Base-by-base conservation (phyloP, 2,113 vertebrate species). In the Hydrolagus affinis region DNA sequence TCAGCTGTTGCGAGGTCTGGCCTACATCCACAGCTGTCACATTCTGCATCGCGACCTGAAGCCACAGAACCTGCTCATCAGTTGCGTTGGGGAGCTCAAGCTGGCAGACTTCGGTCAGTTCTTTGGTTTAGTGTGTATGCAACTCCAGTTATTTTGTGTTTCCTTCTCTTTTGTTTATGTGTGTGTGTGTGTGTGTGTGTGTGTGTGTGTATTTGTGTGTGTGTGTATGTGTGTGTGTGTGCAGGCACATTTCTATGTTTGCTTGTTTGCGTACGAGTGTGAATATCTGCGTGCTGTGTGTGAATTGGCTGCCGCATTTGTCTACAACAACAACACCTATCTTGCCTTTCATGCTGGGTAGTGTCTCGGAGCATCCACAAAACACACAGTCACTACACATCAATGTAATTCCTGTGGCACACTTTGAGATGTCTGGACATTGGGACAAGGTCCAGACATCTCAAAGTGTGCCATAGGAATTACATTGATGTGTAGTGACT, bases 31-130 rank as follows among this genome's bases (percentile, higher is more conserved):
- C 90, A 91, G 93, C 11, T 93, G 93, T 69, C 94, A 91, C 86
- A 95, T 99, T 88, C 94, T 98, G 88, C 98, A 98, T 89, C 86
- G 92, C 62, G 97, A 97, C 91, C 94, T 99, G 89, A 99, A 99
- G 90, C 96, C 96, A 74, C 96, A 97, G 90, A 98, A 98, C 90
- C 91, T 98, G 88, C 96, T 98, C 90, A 94, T 99, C 92, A 97
- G 94, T 91, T 95, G 95, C 92, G 90, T 95, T 28, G 95, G 96
- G 88, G 96, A 99, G 87, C 96, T 99, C 88, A 98, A 97, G 89
- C 93, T 98, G 87, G 96, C 95, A 0, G 95, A 97, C 90, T 99
- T 98, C 21, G 95, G 96, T 98, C 89, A 93, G 93, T 91, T 21
- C 57, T 87, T 76, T 8, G 85, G 86, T 88, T 77, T 86, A 85